These are phyloP conservation scores for Reticulitermes lucifugus DNA, from an alignment of 2,888 invertebrate genomes.

Conservation along the genomic window DNA sequence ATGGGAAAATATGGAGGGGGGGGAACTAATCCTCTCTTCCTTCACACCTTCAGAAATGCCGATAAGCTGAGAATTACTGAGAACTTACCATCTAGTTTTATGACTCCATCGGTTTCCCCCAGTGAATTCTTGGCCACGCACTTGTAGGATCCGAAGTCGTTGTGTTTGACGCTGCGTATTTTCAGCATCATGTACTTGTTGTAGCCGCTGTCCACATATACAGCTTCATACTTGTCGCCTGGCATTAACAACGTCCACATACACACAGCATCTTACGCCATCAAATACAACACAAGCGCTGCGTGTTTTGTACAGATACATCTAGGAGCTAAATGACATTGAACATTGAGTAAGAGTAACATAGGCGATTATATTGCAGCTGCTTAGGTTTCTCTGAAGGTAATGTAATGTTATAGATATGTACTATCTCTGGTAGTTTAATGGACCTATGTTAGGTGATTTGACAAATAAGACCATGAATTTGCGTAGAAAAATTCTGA, in stretches of 20 bases:
- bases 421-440: too few relatives aligned
- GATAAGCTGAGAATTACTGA: slow-evolving; percentile 14
- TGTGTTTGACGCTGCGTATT: slow-evolving; percentile 81
- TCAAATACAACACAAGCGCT: not conserved
- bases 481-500: too few relatives aligned
- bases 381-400: too few relatives aligned
- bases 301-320: too few relatives aligned
- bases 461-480: too few relatives aligned
- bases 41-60: not conserved
- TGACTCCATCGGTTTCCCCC: slow-evolving; percentile 90
- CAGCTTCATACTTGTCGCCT: slow-evolving; percentile 91
- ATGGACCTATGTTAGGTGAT: too few relatives aligned
- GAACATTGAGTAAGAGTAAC: too few relatives aligned
- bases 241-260: slow-evolving; percentile 58
- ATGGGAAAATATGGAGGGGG: too few relatives aligned
- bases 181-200: slow-evolving; percentile 92
- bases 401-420: too few relatives aligned
- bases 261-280: not conserved
- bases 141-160: slow-evolving; percentile 89
- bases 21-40: too few relatives aligned
- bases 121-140: slow-evolving; percentile 93
- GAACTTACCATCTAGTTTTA: slow-evolving; percentile 86
- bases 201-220: slow-evolving; percentile 86
- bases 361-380: too few relatives aligned
- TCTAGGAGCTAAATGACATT: too few relatives aligned